These are phyloP conservation scores for Seriola aureovittata DNA, from an alignment of 2,113 vertebrate species.

Conservation along the genomic window DNA sequence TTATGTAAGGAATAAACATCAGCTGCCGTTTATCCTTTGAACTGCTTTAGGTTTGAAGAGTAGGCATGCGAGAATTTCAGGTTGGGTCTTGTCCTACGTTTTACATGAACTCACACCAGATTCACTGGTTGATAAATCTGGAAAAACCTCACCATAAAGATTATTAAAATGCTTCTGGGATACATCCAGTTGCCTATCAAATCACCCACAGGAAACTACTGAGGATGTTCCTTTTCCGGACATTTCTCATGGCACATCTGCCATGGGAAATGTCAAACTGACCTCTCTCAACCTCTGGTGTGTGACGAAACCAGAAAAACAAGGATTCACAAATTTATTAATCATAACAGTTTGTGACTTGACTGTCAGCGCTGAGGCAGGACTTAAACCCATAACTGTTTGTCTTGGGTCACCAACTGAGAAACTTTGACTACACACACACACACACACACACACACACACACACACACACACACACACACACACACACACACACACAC, in stretches of 20 bases:
- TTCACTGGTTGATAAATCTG: neutral
- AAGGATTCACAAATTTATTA: neutral
- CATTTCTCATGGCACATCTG: constrained; percentile 11
- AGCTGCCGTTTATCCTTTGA: neutral
- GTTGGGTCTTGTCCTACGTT: neutral
- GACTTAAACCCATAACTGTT: neutral
- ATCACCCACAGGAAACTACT: constrained; percentile 1
- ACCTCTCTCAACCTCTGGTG: constrained; percentile 20
- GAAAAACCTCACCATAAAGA: neutral
- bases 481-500: constrained; percentile 5
- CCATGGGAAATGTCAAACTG: constrained; percentile 25
- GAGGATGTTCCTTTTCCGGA: neutral
- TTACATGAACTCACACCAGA: neutral
- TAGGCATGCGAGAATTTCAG: neutral
- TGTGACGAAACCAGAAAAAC: neutral
- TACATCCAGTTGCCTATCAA: neutral
- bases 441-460: constrained; percentile 1
- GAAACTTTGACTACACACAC: constrained; percentile 10
- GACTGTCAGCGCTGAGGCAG: neutral
- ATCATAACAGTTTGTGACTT: neutral
- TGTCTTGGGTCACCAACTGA: constrained; percentile 5
- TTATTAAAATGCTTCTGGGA: neutral
- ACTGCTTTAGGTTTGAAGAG: neutral
- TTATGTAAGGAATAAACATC: neutral
- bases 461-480: neutral